Evolutionary conservation across 1,140 invertebrate genomes (phyloP).

Genomic region (Halictus rubicundus): DNA sequence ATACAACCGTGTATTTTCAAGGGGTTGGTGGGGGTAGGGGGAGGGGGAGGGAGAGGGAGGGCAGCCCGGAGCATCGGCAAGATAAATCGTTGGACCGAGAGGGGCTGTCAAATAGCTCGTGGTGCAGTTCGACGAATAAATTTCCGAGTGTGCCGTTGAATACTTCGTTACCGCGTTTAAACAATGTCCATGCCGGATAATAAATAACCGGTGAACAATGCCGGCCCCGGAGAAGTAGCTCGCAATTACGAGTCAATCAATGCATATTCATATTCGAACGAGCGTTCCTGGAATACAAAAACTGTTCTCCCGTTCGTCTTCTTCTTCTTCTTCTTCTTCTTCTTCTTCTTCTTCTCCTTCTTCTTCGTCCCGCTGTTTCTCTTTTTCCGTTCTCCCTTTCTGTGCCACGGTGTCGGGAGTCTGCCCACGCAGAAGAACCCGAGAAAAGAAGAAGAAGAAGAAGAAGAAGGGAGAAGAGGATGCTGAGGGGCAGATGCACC

Average conservation of each 20-base stretch:
- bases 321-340: not conserved
- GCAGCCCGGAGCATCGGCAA: conserved; percentile 9
- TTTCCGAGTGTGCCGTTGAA: conserved; percentile 44
- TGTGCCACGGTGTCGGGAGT: conserved; percentile 51
- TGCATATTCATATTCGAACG: conserved; percentile 67
- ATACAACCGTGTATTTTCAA: not conserved
- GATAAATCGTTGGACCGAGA: conserved; percentile 56
- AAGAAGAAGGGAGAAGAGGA: conserved; percentile 44
- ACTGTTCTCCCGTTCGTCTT: conserved; percentile 34
- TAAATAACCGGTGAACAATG: conserved; percentile 65
- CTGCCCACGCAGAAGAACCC: conserved; percentile 33
- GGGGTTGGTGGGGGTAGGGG: not conserved
- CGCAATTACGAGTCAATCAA: conserved; percentile 68
- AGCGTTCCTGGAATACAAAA: conserved; percentile 68
- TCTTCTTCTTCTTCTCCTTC: conserved; percentile 20
- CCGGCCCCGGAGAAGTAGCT: conserved; percentile 52
- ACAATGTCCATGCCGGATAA: conserved; percentile 54
- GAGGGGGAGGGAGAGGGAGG: too few relatives aligned
- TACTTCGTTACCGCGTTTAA: conserved; percentile 63
- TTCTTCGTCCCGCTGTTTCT: not conserved
- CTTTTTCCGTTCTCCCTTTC: conserved; percentile 19
- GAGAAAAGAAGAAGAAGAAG: not conserved
- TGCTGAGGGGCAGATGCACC: not conserved
- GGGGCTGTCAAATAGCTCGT: conserved; percentile 30
- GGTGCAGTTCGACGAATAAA: conserved; percentile 54